Conservation (phyloP, 2,797 vertebrate species). For the Momotus momota region DNA sequence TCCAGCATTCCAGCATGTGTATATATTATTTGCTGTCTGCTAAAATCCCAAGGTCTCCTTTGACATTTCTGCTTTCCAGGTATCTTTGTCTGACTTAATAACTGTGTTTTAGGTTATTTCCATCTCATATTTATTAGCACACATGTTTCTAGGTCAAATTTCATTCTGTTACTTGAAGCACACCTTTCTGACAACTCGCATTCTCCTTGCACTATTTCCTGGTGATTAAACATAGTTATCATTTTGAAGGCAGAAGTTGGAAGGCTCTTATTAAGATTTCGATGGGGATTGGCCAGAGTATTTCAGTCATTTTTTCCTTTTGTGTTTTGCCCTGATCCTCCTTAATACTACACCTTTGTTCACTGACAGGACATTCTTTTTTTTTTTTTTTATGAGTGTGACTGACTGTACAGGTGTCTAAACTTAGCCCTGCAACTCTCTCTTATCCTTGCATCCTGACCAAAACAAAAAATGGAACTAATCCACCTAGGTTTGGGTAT, state of each 20-base stretch:
- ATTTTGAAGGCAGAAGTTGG: background rate
- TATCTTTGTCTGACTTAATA: slow-evolving; percentile 60
- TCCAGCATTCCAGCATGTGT: background rate
- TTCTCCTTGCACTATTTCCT: background rate
- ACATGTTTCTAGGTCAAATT: slow-evolving; percentile 38
- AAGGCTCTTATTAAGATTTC: background rate
- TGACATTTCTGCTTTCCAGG: slow-evolving; percentile 59
- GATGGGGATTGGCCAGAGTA: background rate
- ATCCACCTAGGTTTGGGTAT: background rate
- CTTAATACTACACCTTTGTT: background rate
- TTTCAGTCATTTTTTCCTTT: background rate
- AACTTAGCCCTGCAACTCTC: background rate
- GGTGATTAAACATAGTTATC: background rate
- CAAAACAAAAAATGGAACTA: background rate
- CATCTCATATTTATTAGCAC: slow-evolving; percentile 54
- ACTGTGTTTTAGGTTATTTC: slow-evolving; percentile 61
- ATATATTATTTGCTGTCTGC: slow-evolving; percentile 41
- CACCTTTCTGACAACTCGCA: background rate
- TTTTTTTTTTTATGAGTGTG: background rate
- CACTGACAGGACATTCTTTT: background rate
- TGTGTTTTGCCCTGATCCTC: background rate
- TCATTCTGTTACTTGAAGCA: slow-evolving; percentile 16
- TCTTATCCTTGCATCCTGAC: background rate
- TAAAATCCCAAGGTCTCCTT: slow-evolving; percentile 51
- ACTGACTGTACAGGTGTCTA: background rate